Conservation (phyloP, 2,113 vertebrate species). For the Pyxicephalus adspersus region DNA sequence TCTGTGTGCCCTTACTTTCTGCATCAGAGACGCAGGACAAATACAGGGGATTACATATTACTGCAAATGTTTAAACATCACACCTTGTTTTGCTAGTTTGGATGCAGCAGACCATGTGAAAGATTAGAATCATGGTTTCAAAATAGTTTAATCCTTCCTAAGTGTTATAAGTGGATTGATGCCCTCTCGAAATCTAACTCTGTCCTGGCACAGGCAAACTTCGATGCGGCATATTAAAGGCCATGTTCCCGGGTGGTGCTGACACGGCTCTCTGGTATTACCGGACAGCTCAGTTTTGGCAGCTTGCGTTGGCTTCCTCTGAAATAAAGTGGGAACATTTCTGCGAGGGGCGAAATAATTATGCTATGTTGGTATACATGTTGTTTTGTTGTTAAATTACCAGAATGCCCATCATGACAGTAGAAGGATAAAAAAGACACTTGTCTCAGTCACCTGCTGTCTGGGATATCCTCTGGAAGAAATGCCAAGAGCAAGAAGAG, state of each 20-base stretch:
- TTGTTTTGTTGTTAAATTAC: too few species aligned
- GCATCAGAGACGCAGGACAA: too few species aligned
- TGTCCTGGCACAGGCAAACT: background rate
- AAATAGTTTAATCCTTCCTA: background rate
- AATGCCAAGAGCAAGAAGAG: background rate
- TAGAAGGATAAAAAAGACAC: background rate
- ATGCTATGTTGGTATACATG: too few species aligned
- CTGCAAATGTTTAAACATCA: too few species aligned
- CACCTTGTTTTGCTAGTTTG: too few species aligned
- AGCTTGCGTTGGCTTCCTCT: background rate
- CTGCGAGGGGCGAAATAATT: background rate
- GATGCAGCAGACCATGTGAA: background rate
- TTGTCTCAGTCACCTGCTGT: background rate
- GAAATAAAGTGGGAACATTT: background rate
- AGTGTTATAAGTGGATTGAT: background rate
- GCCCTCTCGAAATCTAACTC: background rate
- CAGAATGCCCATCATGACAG: too few species aligned
- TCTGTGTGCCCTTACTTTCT: too few species aligned
- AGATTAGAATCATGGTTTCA: background rate
- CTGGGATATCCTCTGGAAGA: background rate
- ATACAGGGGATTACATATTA: too few species aligned
- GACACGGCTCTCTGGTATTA: background rate
- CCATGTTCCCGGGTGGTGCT: background rate
- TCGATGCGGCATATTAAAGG: background rate
- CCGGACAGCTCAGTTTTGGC: background rate